Percentiles rank a stretch among this genome's conserved stretches.
These are phyloP conservation scores for Vulpes lagopus DNA, from an alignment of 2,113 vertebrate species.

Conservation along the genomic window DNA sequence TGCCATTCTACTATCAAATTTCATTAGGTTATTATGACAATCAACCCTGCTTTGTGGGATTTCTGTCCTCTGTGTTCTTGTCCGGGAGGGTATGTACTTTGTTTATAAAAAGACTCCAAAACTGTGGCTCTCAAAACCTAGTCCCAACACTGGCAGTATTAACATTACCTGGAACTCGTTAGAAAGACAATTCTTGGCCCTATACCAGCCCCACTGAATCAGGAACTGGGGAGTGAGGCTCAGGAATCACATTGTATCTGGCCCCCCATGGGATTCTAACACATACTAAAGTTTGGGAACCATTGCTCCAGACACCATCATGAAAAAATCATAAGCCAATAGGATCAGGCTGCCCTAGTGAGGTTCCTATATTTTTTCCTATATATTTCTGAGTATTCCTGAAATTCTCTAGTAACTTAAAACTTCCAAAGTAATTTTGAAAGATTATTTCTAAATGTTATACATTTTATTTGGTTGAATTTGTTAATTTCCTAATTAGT, in stretches of 20 bases:
- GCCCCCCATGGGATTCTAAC: background rate
- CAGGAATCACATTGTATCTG: background rate
- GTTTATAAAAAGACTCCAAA: background rate
- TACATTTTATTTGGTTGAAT: background rate
- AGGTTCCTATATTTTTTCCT: background rate
- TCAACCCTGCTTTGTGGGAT: background rate
- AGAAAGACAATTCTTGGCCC: background rate
- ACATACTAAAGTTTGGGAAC: background rate
- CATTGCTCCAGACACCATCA: background rate
- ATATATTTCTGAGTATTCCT: background rate
- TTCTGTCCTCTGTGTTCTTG: background rate
- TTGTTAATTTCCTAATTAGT: background rate
- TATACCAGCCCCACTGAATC: background rate
- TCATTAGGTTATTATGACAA: background rate
- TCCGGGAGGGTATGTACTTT: background rate
- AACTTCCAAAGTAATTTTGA: background rate
- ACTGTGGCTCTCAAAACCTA: background rate
- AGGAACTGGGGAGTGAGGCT: background rate
- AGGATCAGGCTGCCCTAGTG: background rate
- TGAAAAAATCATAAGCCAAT: background rate
- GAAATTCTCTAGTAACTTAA: background rate
- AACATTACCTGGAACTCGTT: background rate
- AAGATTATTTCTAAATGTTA: constrained; percentile 29
- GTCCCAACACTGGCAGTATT: background rate
- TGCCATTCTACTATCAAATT: background rate